Evolutionary conservation across 2,888 invertebrate species (phyloP).

Genomic region (Lysandra bellargus): DNA sequence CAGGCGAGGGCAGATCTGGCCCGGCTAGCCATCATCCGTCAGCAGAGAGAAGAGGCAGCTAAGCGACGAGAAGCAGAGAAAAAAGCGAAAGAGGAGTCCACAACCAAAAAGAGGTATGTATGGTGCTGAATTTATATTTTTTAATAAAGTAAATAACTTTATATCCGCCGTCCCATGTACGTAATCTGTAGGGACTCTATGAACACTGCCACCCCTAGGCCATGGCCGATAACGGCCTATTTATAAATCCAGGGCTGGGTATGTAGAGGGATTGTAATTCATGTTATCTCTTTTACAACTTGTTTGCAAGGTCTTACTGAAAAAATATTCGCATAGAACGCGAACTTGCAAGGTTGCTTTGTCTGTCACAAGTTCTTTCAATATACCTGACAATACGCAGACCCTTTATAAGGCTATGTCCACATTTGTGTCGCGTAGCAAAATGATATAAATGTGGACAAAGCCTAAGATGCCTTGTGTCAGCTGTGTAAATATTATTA

Average conservation of each 20-base stretch:
- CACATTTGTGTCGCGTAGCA: too few species aligned
- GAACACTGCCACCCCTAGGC: too few species aligned
- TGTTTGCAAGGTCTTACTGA: too few species aligned
- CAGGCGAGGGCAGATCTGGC: constrained; percentile 97
- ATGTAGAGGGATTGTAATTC: too few species aligned
- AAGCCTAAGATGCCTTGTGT: neutral
- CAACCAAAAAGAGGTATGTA: constrained; percentile 64
- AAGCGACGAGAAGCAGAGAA: constrained; percentile 92
- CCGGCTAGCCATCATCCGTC: constrained; percentile 94
- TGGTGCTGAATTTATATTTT: neutral
- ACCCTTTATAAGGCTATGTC: neutral
- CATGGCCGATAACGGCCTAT: too few species aligned
- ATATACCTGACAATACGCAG: too few species aligned
- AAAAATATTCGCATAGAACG: neutral
- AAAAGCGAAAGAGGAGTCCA: constrained; percentile 81
- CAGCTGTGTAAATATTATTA: neutral
- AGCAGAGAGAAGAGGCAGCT: constrained; percentile 97
- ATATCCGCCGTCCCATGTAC: too few species aligned
- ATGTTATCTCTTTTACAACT: too few species aligned
- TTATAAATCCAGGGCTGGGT: too few species aligned
- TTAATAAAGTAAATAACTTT: too few species aligned
- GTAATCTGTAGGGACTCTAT: too few species aligned
- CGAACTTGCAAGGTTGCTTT: neutral
- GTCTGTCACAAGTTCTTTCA: neutral
- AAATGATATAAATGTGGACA: too few species aligned